A percentile compares a stretch with the other conserved stretches of the same genome.
These are phyloP conservation scores for Itoplectis maculator DNA, from an alignment of 2,888 invertebrate species.

Conservation along the genomic window DNA sequence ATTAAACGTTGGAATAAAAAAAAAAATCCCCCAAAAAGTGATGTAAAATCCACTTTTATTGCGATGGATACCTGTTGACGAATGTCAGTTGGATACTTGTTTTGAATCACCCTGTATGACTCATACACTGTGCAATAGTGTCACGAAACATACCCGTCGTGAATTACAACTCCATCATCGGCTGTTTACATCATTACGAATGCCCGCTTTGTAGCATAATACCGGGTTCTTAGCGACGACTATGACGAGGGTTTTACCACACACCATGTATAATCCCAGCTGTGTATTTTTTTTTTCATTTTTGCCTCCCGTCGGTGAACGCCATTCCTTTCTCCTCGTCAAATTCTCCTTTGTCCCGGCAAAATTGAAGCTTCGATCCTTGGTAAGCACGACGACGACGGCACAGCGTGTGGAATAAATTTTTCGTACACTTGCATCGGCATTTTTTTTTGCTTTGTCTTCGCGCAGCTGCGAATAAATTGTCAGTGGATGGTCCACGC, in stretches of 20 bases:
- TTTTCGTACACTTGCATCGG: neutral
- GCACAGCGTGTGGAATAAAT: neutral
- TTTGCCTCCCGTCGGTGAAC: neutral
- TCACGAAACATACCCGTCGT: conserved; percentile 13
- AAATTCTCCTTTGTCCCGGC: neutral
- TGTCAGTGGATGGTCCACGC: too few species aligned
- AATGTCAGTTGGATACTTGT: neutral
- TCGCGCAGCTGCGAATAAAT: neutral
- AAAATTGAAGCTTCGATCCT: neutral
- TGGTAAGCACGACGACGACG: neutral
- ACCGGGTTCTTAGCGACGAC: conserved; percentile 14
- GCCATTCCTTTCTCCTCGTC: conserved; percentile 18
- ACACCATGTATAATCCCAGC: neutral
- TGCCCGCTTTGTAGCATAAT: conserved; percentile 17
- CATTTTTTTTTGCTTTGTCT: neutral
- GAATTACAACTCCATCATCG: conserved; percentile 41
- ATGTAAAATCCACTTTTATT: too few species aligned
- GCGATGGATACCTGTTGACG: too few species aligned
- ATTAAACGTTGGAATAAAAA: too few species aligned
- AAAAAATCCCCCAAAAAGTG: neutral
- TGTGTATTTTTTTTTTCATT: conserved; percentile 10
- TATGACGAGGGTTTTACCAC: conserved; percentile 8
- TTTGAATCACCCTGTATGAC: neutral
- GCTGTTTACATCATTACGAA: conserved; percentile 42
- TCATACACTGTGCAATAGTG: conserved; percentile 9